Evolutionary conservation across 2,113 vertebrate genomes (phyloP).

Genomic region (Picathartes gymnocephalus): DNA sequence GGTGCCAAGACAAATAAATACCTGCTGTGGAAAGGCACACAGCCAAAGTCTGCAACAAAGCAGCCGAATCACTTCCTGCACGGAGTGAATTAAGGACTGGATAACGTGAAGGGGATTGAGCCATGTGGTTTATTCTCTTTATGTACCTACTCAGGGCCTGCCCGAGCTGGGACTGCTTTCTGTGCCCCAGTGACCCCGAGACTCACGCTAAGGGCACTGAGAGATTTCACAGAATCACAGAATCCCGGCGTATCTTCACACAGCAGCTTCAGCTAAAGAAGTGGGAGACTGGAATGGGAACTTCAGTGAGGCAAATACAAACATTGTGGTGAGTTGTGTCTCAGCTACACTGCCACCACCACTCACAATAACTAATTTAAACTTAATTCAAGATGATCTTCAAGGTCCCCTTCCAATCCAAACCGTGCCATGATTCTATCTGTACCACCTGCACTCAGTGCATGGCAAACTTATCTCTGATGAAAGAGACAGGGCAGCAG

Average conservation of each 20-base stretch:
- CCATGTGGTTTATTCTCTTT: not conserved
- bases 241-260: not conserved
- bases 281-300: not conserved
- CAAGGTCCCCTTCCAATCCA: not conserved
- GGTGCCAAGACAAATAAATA: not conserved
- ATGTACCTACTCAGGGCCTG: not conserved
- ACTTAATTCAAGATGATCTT: not conserved
- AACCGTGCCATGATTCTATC: too few species aligned
- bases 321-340: not conserved
- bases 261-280: not conserved
- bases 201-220: fast-evolving
- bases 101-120: not conserved
- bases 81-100: not conserved
- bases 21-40: not conserved
- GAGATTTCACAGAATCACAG: not conserved
- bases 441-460: not conserved
- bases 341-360: not conserved
- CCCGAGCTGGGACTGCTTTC: not conserved
- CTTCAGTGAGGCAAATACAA: not conserved
- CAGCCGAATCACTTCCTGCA: not conserved
- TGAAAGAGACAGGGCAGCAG: not conserved
- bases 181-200: fast-evolving
- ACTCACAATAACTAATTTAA: not conserved
- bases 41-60: not conserved
- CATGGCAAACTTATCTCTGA: not conserved